Percentiles rank a stretch among this genome's conserved stretches.
Evolutionary conservation across 2,797 vertebrate species (phyloP).

Genomic region (Muscicapa comitata): DNA sequence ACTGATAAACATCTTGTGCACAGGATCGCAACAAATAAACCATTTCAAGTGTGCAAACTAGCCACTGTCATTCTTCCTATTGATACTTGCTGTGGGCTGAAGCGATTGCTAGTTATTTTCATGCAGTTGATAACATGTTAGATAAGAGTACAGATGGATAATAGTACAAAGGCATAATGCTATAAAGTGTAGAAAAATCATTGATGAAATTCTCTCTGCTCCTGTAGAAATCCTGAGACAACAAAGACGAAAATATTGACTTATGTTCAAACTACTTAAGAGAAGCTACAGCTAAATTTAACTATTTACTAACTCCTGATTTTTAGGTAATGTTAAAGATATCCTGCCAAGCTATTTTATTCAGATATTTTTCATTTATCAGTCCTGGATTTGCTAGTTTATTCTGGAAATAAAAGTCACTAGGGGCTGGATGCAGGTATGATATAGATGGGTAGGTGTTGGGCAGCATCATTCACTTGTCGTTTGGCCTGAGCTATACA

Average conservation of each 20-base stretch:
- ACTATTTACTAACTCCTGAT: conserved; percentile 2
- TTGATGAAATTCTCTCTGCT: neutral
- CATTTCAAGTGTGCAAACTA: conserved; percentile 77
- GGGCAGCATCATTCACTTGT: neutral
- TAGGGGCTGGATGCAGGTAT: neutral
- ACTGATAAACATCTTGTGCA: conserved; percentile 82
- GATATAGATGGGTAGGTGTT: neutral
- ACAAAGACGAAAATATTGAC: neutral
- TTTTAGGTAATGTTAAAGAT: neutral
- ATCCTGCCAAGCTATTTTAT: neutral
- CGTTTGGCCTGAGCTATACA: neutral
- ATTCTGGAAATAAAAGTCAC: neutral
- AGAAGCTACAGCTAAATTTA: conserved; percentile 10
- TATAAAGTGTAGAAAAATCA: neutral
- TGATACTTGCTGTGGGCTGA: neutral
- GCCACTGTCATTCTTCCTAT: conserved; percentile 19
- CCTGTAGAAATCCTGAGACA: neutral
- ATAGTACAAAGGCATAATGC: neutral
- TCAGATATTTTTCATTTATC: neutral
- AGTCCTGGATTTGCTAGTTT: neutral
- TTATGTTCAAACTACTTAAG: conserved; percentile 30
- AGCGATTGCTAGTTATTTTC: neutral
- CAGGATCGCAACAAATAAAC: conserved; percentile 78
- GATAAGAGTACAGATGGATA: neutral
- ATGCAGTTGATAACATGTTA: neutral